A percentile compares a stretch with the other conserved stretches of the same genome.
These are phyloP conservation scores for Morus bassanus DNA, from an alignment of 2,797 vertebrate species.

Conservation along the genomic window DNA sequence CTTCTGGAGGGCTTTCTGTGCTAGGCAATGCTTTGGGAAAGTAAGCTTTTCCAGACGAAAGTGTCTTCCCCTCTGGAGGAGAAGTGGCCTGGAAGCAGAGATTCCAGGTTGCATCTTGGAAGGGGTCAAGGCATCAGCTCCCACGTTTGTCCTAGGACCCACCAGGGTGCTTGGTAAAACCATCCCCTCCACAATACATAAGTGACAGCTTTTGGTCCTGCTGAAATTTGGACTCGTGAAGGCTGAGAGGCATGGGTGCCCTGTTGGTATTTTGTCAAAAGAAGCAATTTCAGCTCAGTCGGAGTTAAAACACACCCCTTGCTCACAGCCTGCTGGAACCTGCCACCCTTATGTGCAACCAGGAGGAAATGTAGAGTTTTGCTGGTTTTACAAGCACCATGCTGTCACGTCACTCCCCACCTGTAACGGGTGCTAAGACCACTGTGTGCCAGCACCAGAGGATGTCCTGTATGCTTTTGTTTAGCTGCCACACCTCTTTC, in stretches of 20 bases:
- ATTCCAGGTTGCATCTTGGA: neutral
- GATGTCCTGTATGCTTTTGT: neutral
- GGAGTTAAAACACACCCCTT: neutral
- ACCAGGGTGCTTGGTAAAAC: neutral
- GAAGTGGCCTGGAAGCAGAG: neutral
- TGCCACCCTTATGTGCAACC: fast-evolving
- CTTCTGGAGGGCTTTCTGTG: neutral
- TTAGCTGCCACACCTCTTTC: neutral
- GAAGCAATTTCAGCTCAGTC: neutral
- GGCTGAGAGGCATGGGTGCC: neutral
- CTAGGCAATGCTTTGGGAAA: neutral
- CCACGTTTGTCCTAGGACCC: neutral
- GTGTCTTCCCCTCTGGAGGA: neutral
- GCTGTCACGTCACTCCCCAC: fast-evolving
- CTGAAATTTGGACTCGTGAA: fast-evolving
- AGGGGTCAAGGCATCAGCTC: neutral
- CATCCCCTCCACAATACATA: fast-evolving
- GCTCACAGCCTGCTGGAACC: neutral
- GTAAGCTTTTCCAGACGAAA: neutral
- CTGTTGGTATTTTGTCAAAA: neutral
- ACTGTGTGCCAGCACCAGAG: neutral
- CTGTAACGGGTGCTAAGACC: too few species aligned
- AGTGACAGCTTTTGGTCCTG: neutral
- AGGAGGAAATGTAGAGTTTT: neutral
- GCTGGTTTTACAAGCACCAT: neutral